These are phyloP conservation scores for Sarcophaga peregrina DNA, from an alignment of 1,140 invertebrate genomes.

Conservation along the genomic window DNA sequence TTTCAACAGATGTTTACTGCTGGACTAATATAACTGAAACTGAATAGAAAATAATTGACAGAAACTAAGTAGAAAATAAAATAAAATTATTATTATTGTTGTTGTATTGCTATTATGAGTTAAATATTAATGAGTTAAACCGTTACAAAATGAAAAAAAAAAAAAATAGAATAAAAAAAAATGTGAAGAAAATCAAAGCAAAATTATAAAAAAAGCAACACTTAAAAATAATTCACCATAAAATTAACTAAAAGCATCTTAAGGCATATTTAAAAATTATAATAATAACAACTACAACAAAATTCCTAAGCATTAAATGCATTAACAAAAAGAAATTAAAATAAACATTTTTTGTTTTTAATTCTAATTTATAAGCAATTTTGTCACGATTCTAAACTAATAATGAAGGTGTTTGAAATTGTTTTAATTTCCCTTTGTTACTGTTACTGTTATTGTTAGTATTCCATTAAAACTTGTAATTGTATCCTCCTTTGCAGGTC, in stretches of 20 bases:
- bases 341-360: no score
- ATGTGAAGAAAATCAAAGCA: neutral
- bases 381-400: conserved; percentile 7
- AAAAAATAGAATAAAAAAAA: neutral
- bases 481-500: no score
- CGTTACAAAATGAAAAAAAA: neutral
- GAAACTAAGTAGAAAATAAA: neutral
- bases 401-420: neutral
- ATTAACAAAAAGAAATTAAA: neutral
- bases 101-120: neutral
- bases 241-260: no score
- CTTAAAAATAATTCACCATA: no score
- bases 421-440: neutral
- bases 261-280: no score
- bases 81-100: neutral
- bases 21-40: neutral
- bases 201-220: neutral
- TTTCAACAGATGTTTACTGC: neutral
- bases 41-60: neutral
- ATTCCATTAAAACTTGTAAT: no score
- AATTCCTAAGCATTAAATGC: neutral
- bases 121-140: conserved; percentile 4
- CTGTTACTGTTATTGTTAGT: neutral
- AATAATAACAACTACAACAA: neutral
- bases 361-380: neutral